A percentile compares a stretch with the other conserved stretches of the same genome.
phyloP scores from a whole-genome alignment of 2,797 vertebrate genomes.

The Aldrovandia affinis region DNA sequence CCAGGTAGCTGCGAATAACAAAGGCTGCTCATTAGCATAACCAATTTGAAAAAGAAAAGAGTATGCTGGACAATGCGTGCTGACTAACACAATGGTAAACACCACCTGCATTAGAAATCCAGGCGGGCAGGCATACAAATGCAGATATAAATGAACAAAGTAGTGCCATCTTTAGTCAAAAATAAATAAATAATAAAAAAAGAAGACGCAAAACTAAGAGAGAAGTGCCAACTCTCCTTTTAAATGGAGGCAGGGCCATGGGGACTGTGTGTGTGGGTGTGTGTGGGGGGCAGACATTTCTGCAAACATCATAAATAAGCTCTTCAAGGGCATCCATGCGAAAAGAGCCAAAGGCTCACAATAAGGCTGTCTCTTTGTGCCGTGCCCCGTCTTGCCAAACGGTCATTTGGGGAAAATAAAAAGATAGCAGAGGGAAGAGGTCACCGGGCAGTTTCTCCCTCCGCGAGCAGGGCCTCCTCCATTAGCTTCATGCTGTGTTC shows the following conservation, averaged over 20 bases:
- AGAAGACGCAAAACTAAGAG: background rate
- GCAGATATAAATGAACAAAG: background rate
- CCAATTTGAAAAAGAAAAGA: constrained; percentile 68
- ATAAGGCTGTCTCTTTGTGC: background rate
- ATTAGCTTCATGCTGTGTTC: constrained; percentile 80
- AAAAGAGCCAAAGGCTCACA: constrained; percentile 2
- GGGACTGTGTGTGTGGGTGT: constrained; percentile 59
- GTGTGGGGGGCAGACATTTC: constrained; percentile 53
- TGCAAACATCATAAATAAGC: constrained; percentile 69
- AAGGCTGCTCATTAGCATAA: constrained; percentile 70
- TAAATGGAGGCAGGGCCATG: constrained; percentile 36
- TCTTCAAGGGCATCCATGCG: constrained; percentile 43
- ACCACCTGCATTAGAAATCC: background rate
- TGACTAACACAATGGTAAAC: background rate
- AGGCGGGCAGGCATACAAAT: background rate
- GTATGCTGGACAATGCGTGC: background rate
- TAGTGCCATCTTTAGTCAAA: background rate
- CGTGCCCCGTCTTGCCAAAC: background rate
- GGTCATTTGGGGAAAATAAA: background rate
- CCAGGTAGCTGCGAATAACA: constrained; percentile 75
- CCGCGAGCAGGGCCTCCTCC: constrained; percentile 55
- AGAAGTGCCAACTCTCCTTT: background rate
- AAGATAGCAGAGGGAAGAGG: background rate
- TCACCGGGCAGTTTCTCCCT: constrained; percentile 17
- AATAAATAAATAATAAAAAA: background rate